A percentile compares a stretch with the other conserved stretches of the same genome.
Evolutionary conservation across 2,797 vertebrate species (phyloP).

Genomic region (Onychomys torridus): DNA sequence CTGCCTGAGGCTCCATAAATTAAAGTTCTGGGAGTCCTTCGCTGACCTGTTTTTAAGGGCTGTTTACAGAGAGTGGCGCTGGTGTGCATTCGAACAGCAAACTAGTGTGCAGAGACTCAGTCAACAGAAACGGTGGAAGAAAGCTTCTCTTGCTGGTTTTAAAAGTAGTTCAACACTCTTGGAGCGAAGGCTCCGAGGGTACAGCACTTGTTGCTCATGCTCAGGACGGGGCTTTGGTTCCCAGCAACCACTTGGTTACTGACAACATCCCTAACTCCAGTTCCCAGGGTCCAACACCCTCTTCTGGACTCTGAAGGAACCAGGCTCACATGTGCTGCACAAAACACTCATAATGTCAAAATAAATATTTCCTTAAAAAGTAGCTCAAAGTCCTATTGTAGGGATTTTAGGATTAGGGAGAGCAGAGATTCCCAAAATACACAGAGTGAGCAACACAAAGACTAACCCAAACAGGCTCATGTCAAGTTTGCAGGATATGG

Average conservation of each 20-base stretch:
- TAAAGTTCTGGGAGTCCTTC: conserved; percentile 46
- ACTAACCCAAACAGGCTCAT: background rate
- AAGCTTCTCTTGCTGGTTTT: conserved; percentile 77
- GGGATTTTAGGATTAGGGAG: conserved; percentile 70
- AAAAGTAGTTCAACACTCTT: conserved; percentile 66
- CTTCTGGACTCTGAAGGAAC: background rate
- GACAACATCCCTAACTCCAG: background rate
- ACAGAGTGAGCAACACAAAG: background rate
- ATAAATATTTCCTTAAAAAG: background rate
- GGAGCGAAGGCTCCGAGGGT: no score
- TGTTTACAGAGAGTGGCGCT: conserved; percentile 25
- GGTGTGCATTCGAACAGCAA: background rate
- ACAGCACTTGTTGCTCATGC: background rate
- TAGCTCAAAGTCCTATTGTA: conserved; percentile 72
- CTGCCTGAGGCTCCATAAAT: conserved; percentile 49
- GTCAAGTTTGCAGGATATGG: background rate
- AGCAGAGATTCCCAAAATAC: conserved; percentile 63
- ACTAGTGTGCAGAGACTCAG: conserved; percentile 79
- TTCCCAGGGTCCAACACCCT: background rate
- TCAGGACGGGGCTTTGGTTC: background rate
- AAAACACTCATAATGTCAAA: no score
- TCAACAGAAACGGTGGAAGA: conserved; percentile 83
- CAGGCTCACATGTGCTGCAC: background rate
- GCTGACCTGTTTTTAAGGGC: conserved; percentile 51
- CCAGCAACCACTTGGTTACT: background rate